A percentile compares a stretch with the other conserved stretches of the same genome.
These are phyloP conservation scores for Coenobita brevimanus DNA, from an alignment of 1,140 invertebrate species.

Conservation along the genomic window DNA sequence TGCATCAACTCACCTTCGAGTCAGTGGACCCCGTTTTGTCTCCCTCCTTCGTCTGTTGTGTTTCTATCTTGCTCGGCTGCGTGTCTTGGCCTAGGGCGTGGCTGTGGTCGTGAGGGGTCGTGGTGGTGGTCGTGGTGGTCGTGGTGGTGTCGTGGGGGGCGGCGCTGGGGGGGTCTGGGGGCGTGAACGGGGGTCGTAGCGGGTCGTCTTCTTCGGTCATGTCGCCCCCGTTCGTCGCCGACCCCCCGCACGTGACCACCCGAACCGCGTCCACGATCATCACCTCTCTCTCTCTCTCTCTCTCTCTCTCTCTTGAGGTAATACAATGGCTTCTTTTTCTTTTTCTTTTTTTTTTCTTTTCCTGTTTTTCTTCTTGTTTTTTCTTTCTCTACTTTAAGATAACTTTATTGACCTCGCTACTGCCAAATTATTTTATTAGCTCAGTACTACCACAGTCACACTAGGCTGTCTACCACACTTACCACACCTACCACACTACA, in stretches of 20 bases:
- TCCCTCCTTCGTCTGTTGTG: background rate
- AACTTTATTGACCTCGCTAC: too few species aligned
- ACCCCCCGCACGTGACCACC: slow-evolving; percentile 18
- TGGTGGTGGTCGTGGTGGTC: background rate
- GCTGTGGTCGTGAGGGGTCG: background rate
- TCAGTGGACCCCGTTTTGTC: background rate
- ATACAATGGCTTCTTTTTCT: background rate
- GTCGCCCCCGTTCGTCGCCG: background rate
- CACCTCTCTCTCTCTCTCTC: background rate
- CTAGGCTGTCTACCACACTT: too few species aligned
- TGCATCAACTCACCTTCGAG: slow-evolving; percentile 6
- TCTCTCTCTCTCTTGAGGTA: background rate
- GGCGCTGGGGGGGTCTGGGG: slow-evolving; percentile 29
- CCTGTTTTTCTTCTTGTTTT: background rate
- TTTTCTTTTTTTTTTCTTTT: background rate
- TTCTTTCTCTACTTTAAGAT: too few species aligned
- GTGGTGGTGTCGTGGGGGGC: background rate
- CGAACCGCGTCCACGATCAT: slow-evolving; percentile 41
- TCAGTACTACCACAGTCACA: too few species aligned
- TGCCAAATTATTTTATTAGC: too few species aligned
- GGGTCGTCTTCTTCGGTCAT: slow-evolving; percentile 37
- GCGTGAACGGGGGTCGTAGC: slow-evolving; percentile 31
- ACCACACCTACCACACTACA: too few species aligned
- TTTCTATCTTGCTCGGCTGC: slow-evolving; percentile 29
- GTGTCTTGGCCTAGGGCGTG: background rate